phyloP scores from a whole-genome alignment of 2,113 vertebrate species.

The Neotoma lepida region DNA sequence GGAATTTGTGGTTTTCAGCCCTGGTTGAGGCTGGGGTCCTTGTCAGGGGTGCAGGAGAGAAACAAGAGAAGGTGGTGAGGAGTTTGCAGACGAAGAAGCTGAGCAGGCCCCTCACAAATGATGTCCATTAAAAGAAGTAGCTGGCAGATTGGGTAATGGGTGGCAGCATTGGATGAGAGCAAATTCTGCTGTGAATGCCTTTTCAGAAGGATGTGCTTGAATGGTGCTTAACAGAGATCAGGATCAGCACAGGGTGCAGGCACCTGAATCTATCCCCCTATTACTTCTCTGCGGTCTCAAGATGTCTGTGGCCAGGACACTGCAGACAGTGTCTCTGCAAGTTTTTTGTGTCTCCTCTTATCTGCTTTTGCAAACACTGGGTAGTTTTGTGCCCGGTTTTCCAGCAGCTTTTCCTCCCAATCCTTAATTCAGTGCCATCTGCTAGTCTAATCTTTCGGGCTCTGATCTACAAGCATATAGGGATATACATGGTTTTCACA shows the following conservation, averaged over 20 bases:
- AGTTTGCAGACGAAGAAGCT: not conserved
- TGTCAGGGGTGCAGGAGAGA: not conserved
- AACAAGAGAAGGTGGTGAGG: not conserved
- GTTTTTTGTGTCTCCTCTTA: conserved; percentile 36
- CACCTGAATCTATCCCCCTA: not conserved
- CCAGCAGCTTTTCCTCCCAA: not conserved
- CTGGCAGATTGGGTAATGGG: not conserved
- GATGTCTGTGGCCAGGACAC: not conserved
- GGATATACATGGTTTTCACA: conserved; percentile 39
- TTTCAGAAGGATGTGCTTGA: not conserved
- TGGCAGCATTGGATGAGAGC: not conserved
- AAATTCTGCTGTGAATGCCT: not conserved
- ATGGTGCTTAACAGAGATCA: not conserved
- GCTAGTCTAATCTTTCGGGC: not conserved
- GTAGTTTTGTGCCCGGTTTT: not conserved
- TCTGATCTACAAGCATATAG: not conserved
- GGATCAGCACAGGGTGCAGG: not conserved
- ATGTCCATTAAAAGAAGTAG: not conserved
- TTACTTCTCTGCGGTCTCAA: not conserved
- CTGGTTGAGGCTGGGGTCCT: fast-evolving
- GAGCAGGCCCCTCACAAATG: not conserved
- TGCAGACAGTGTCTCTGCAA: not conserved
- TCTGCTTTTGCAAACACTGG: conserved; percentile 6
- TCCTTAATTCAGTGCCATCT: not conserved
- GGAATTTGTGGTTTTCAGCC: not conserved